phyloP scores from a whole-genome alignment of 2,888 invertebrate species.

The Caradrina kadenii region DNA sequence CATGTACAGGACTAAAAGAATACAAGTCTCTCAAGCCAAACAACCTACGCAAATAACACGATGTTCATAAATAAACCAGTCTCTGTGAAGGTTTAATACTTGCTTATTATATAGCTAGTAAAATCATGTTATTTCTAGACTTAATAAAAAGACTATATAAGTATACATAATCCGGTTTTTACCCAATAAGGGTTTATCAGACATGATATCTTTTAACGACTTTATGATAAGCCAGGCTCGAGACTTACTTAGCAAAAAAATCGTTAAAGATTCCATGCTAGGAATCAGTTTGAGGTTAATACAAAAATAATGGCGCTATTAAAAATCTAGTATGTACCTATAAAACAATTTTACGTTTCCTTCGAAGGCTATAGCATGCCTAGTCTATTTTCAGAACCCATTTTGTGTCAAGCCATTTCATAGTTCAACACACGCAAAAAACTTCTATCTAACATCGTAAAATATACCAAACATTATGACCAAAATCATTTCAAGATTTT shows the following conservation, averaged over 20 bases:
- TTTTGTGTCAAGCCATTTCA: conserved; percentile 35
- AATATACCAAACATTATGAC: conserved; percentile 47
- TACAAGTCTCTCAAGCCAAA: conserved; percentile 10
- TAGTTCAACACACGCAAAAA: conserved; percentile 50
- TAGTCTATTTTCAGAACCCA: conserved; percentile 32
- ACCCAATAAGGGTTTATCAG: not conserved
- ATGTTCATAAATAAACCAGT: conserved; percentile 16
- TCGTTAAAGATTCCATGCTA: conserved; percentile 27
- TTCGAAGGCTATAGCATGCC: conserved; percentile 9
- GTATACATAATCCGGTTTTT: too few relatives aligned
- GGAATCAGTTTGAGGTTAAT: conserved; percentile 20
- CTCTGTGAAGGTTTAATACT: not conserved
- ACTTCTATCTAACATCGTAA: conserved; percentile 43
- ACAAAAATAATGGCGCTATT: conserved; percentile 32
- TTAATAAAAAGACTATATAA: not conserved
- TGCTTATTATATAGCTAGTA: not conserved
- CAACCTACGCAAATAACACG: conserved; percentile 21
- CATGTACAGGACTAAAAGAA: conserved; percentile 9
- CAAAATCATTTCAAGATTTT: conserved; percentile 51
- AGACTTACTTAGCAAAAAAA: conserved; percentile 4
- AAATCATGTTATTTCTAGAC: conserved; percentile 3
- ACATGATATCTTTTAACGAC: not conserved
- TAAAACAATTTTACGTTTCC: conserved; percentile 39
- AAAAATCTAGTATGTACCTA: conserved; percentile 16
- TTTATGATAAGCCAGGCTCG: not conserved